Conservation (phyloP, 2,113 vertebrate genomes). For the Lepidothrix coronata region DNA sequence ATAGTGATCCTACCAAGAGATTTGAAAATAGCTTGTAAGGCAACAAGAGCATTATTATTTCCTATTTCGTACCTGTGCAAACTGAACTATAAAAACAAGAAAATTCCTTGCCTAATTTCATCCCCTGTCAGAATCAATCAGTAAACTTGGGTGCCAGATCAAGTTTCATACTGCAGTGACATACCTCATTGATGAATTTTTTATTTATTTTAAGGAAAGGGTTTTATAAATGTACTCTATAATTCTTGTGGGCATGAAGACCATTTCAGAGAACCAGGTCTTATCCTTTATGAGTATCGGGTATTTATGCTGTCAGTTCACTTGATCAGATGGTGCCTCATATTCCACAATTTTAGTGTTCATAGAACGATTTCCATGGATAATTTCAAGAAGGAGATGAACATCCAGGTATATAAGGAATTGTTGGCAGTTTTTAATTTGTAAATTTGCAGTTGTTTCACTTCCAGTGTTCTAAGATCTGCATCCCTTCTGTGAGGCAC, state of each 20-base stretch:
- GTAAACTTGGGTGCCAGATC: background rate
- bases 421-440: background rate
- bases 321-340: background rate
- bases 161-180: background rate
- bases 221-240: background rate
- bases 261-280: background rate
- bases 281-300: background rate
- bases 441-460: background rate
- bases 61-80: background rate
- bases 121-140: background rate
- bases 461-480: background rate
- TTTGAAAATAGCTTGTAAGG: background rate
- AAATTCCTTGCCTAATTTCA: background rate
- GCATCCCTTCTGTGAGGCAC: background rate
- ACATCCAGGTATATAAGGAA: background rate
- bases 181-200: background rate
- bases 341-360: background rate
- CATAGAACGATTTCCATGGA: background rate
- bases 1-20: background rate
- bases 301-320: background rate
- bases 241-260: background rate
- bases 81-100: background rate
- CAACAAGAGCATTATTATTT: background rate
- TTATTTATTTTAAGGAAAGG: background rate
- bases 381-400: background rate